Evolutionary conservation across 2,113 vertebrate genomes (phyloP), one percentile per base, ranked within the genome.

Genomic region (Phalacrocorax aristotelis): DNA sequence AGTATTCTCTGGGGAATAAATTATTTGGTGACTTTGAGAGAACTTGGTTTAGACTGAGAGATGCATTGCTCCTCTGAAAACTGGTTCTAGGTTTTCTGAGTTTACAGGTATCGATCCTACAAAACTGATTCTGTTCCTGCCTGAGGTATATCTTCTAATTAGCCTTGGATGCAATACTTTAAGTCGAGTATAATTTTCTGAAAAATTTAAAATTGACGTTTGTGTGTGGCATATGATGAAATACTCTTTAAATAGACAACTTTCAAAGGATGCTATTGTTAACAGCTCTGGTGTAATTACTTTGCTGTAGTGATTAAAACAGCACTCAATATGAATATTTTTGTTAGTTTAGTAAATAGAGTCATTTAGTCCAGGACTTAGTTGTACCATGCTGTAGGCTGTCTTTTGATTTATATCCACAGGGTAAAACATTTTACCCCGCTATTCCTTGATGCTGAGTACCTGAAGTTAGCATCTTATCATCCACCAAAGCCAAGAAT

Each of bases 1-100:
- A 92, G 65, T 87, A 54, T 96, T 97, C 93, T 93, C 51, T 90
- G 78, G 80, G 60, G 83, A 90, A 84, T 97, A 84, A 89, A 87
- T 95, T 88, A 91, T 38, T 64, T 68, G 70, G 68, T 14, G 66
- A 84, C 80, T 97, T 92, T 58, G 71, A 76, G 79, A 89, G 94
- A 93, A 69, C 88, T 75, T 76, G 16, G 25, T 96, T 96, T 92
- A 55, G 65, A 76, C 55, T 60, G 65, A 83, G 61, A 52, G 69
- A 86, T 87, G 48, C 64, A 57, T 87, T 83, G 42, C 49, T 75
- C 30, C 27, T 90, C 62, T 70, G 34, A 25, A 79, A 87, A 84
- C n/a, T 85, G 42, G 13, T 83, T 87, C 66, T 92, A 54, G 60
- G 61, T 76, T 80, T 95, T 87, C 36, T 64, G 70, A 78, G 38